Evolutionary conservation across 2,888 invertebrate genomes (phyloP).

Genomic region (Panzeria rudis): DNA sequence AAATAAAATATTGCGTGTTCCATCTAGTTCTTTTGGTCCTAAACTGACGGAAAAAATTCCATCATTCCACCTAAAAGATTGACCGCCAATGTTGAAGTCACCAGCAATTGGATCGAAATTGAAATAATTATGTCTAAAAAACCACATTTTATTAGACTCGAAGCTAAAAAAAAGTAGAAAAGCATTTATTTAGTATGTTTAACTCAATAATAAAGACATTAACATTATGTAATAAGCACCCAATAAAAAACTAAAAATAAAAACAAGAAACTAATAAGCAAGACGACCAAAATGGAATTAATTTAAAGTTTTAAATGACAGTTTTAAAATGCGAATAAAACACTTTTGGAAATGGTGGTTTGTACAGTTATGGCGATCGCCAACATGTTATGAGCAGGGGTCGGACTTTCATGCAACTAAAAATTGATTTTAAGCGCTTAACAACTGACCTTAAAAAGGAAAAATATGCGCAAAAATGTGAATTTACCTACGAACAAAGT

Average conservation of each 20-base stretch:
- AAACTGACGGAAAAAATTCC: conserved; percentile 90
- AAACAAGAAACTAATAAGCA: background rate
- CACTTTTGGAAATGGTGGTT: background rate
- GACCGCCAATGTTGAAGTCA: conserved; percentile 87
- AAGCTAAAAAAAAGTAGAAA: conserved; percentile 83
- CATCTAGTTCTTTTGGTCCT: conserved; percentile 84
- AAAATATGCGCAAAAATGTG: no score
- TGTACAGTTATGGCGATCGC: background rate
- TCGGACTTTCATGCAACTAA: no score
- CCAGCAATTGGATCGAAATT: conserved; percentile 89
- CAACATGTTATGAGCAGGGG: no score
- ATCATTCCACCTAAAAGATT: conserved; percentile 91
- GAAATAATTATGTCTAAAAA: conserved; percentile 90
- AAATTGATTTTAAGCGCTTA: no score
- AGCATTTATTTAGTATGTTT: background rate
- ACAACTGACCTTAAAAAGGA: no score
- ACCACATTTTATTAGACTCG: conserved; percentile 87
- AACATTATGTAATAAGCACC: conserved; percentile 55
- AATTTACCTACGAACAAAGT: no score
- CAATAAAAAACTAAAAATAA: background rate
- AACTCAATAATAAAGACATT: conserved; percentile 30
- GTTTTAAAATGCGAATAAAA: background rate
- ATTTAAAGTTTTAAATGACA: conserved; percentile 7
- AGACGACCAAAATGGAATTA: conserved; percentile 17
- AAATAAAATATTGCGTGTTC: conserved; percentile 88